Evolutionary conservation across 2,113 vertebrate species (phyloP), one percentile per base, ranked within the genome.

Genomic region (Etheostoma spectabile): DNA sequence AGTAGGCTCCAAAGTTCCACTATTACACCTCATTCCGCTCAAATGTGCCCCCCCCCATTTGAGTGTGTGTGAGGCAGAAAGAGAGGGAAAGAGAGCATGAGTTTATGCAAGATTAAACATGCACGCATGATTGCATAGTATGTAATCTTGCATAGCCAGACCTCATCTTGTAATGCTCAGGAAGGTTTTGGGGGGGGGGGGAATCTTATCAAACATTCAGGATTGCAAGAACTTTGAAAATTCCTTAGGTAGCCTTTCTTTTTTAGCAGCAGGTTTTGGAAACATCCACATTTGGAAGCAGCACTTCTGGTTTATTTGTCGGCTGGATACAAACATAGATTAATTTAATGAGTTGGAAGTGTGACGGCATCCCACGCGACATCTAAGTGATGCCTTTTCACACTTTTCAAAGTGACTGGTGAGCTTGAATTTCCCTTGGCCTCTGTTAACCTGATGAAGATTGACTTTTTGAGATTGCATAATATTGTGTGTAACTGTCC

Each of bases 141-240:
- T 86, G 72, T 68, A 65, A 89, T 80, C 79, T 83, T 65, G 74
- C 79, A 76, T 63, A 83, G 64, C 24, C 82, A 78, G 89, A 88
- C 77, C 69, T 90, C 71, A 60, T 83, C 81, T 83, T 62, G 60
- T 82, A 59, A 30, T 4, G 30, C 83, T 77, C 60, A 56, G 89
- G 60, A 74, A 84, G 72, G 57, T 78, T 71, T 46, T 10, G 16
- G 35, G 30, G 51, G 19, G 30, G 33, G 56, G 69, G 71, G 42
- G 64, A 74, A 19, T 81, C 84, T 86, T 86, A 88, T 90, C 85
- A 84, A 87, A 90, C 65, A 60, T 77, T 84, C 64, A 69, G 56
- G 65, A 84, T 52, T 80, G 71, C 22, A 0, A 56, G 38, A 87
- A 87, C 55, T 74, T 74, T 64, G 15, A 83, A 87, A 30, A 87